phyloP scores from a whole-genome alignment of 1,140 invertebrate species.

The Limonius californicus region DNA sequence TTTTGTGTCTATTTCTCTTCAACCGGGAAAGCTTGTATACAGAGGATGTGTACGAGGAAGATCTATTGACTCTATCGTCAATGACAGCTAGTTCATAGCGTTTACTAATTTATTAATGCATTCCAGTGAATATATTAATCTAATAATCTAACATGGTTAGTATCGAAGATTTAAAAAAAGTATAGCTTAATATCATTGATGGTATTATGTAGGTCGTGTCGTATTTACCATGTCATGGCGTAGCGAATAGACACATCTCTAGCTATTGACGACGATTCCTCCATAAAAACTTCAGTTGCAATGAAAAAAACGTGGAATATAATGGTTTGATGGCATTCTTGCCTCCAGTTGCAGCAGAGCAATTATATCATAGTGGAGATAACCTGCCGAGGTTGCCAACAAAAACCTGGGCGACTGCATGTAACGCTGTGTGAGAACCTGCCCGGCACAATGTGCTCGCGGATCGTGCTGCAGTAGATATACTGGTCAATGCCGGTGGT shows the following conservation, averaged over 20 bases:
- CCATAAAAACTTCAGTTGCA: conserved; percentile 13
- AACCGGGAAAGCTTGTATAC: too few relatives aligned
- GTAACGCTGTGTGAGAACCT: conserved; percentile 33
- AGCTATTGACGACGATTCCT: not conserved
- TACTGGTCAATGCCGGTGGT: conserved; percentile 40
- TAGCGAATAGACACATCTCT: not conserved
- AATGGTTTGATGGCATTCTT: conserved; percentile 13
- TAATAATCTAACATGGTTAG: too few relatives aligned
- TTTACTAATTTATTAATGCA: too few relatives aligned
- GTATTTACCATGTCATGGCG: not conserved
- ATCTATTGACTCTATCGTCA: too few relatives aligned
- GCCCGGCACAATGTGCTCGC: conserved; percentile 32
- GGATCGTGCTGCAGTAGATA: conserved; percentile 33
- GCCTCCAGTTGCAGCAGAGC: conserved; percentile 16
- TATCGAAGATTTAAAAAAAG: too few relatives aligned
- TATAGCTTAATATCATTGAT: not conserved
- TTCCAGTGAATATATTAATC: too few relatives aligned
- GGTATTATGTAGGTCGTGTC: conserved; percentile 7
- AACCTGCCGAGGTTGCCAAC: not conserved
- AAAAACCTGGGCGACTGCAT: conserved; percentile 19
- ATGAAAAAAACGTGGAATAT: conserved; percentile 6
- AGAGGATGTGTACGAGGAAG: too few relatives aligned
- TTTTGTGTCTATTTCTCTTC: too few relatives aligned
- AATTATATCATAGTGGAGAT: not conserved
- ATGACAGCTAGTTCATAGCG: too few relatives aligned